Percentiles rank a stretch among this genome's conserved stretches.
phyloP scores from a whole-genome alignment of 2,113 vertebrate species.

The Sebastes fasciatus region DNA sequence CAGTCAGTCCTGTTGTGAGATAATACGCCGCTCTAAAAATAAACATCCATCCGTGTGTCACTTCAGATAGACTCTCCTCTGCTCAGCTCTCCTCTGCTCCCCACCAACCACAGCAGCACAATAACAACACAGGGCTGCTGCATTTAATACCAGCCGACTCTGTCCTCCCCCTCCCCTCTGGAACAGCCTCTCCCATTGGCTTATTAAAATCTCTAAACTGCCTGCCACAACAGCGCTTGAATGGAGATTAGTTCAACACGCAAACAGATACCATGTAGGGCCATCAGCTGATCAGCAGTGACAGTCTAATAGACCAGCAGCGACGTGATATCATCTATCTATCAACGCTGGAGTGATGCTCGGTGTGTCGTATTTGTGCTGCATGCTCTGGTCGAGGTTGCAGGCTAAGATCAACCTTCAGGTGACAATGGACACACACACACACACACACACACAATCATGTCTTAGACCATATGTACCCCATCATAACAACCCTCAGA shows the following conservation, averaged over 20 bases:
- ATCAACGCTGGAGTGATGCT: slow-evolving; percentile 28
- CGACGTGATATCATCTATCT: slow-evolving; percentile 46
- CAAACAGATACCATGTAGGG: slow-evolving; percentile 41
- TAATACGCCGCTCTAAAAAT: slow-evolving; percentile 81
- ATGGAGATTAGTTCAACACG: slow-evolving; percentile 50
- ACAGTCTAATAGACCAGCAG: slow-evolving; percentile 53
- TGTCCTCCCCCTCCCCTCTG: slow-evolving; percentile 6
- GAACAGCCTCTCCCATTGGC: slow-evolving; percentile 47
- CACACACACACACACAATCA: slow-evolving; percentile 25
- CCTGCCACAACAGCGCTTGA: slow-evolving; percentile 47
- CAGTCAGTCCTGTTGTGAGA: slow-evolving; percentile 69
- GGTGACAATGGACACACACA: slow-evolving; percentile 60
- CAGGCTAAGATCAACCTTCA: slow-evolving; percentile 60
- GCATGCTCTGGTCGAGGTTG: slow-evolving; percentile 7
- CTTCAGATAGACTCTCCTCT: slow-evolving; percentile 76
- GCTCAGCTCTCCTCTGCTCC: slow-evolving; percentile 39
- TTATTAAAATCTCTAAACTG: slow-evolving; percentile 47
- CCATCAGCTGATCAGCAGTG: slow-evolving; percentile 53
- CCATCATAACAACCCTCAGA: slow-evolving; percentile 66
- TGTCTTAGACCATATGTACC: slow-evolving; percentile 71
- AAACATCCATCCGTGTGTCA: slow-evolving; percentile 80
- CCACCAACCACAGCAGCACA: slow-evolving; percentile 51
- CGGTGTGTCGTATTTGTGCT: slow-evolving; percentile 8
- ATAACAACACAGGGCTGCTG: slow-evolving; percentile 54
- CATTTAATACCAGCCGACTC: slow-evolving; percentile 1